Evolutionary conservation across 2,888 invertebrate genomes (phyloP).

Genomic region (Nomada hirtipes): DNA sequence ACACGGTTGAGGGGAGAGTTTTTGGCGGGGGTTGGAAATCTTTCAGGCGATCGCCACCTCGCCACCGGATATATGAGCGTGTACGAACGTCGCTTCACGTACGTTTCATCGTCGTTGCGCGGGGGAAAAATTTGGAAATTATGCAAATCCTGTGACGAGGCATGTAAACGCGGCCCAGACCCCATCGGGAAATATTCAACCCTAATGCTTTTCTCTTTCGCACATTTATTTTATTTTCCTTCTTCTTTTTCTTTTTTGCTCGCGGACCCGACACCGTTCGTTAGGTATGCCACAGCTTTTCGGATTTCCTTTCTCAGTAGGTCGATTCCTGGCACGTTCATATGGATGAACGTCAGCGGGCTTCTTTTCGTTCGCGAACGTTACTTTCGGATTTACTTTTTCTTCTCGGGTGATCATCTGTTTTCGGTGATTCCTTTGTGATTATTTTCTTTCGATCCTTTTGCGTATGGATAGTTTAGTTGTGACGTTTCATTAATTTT

Average conservation of each 20-base stretch:
- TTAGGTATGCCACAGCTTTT: constrained; percentile 11
- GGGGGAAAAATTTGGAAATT: constrained; percentile 79
- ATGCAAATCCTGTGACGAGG: constrained; percentile 77
- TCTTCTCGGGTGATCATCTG: constrained; percentile 5
- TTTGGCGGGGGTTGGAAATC: constrained; percentile 30
- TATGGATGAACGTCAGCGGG: constrained; percentile 34
- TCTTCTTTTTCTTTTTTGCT: constrained; percentile 8
- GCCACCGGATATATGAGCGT: constrained; percentile 24
- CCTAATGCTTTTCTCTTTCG: constrained; percentile 1
- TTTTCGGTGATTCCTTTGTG: too few relatives aligned
- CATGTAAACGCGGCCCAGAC: constrained; percentile 17
- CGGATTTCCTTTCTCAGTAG: constrained; percentile 25
- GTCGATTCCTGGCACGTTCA: constrained; percentile 36
- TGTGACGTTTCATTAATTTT: too few relatives aligned
- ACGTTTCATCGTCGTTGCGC: constrained; percentile 68
- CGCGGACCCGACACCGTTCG: constrained; percentile 15
- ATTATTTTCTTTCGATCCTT: too few relatives aligned
- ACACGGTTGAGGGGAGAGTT: neutral
- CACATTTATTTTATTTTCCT: too few relatives aligned
- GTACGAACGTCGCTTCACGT: constrained; percentile 50
- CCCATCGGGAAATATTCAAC: constrained; percentile 65
- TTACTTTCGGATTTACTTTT: constrained; percentile 13
- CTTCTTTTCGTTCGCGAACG: constrained; percentile 42
- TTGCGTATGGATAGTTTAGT: too few relatives aligned
- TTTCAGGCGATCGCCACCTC: constrained; percentile 50